Percentiles rank a stretch among this genome's conserved stretches.
Conservation (phyloP, 2,888 invertebrate genomes). For the Sussaba pulchella region DNA sequence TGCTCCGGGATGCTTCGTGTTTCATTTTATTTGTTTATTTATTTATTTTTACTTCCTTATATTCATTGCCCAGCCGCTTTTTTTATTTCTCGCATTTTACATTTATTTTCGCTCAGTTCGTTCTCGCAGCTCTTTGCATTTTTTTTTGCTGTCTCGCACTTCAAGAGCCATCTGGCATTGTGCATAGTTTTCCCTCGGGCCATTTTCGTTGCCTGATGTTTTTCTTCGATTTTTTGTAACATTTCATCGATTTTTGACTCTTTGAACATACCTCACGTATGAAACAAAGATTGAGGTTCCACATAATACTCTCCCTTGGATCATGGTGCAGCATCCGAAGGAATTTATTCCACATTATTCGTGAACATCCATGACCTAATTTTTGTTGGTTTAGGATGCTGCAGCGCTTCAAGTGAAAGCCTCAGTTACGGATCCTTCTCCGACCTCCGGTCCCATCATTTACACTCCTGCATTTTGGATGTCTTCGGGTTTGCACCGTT, state of each 20-base stretch:
- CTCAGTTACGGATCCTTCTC: background rate
- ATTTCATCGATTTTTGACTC: too few species aligned
- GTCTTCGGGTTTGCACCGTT: background rate
- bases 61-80: conserved; percentile 30
- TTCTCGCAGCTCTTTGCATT: conserved; percentile 7
- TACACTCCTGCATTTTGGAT: background rate
- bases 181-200: too few species aligned
- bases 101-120: background rate
- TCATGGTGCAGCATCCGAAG: background rate
- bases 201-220: too few species aligned
- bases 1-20: conserved; percentile 25
- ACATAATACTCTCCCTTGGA: too few species aligned
- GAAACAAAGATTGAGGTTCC: too few species aligned
- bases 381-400: background rate
- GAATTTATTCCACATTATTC: background rate
- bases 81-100: conserved; percentile 29
- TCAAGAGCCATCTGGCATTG: too few species aligned
- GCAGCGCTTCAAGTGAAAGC: background rate
- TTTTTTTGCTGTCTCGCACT: too few species aligned
- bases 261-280: too few species aligned
- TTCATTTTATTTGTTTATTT: conserved; percentile 40
- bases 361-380: background rate
- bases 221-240: too few species aligned
- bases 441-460: background rate
- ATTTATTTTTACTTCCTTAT: conserved; percentile 21